phyloP scores from a whole-genome alignment of 2,113 vertebrate species.

The Ophiodon elongatus region DNA sequence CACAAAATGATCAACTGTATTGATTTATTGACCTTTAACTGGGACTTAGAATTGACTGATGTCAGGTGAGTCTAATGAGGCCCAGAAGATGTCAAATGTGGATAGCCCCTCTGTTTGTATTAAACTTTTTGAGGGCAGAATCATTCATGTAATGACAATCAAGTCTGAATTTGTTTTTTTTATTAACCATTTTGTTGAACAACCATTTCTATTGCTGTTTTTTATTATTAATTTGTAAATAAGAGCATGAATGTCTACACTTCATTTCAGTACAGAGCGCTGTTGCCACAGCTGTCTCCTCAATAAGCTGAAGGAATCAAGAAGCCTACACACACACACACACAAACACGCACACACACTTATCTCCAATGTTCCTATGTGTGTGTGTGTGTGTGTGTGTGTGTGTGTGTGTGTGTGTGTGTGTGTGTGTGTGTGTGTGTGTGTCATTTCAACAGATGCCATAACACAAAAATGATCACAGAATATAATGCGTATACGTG shows the following conservation, averaged over 20 bases:
- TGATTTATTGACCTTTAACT: slow-evolving; percentile 14
- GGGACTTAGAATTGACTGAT: neutral
- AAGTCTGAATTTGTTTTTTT: neutral
- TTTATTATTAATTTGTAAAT: neutral
- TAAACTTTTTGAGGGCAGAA: neutral
- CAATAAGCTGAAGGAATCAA: slow-evolving; percentile 22
- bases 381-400: neutral
- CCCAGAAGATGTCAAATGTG: neutral
- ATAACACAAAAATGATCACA: slow-evolving; percentile 23
- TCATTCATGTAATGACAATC: neutral
- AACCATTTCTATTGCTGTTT: neutral
- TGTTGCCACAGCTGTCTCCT: slow-evolving; percentile 41
- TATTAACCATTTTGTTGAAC: neutral
- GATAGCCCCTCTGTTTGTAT: neutral
- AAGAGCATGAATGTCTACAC: slow-evolving; percentile 2
- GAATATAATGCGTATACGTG: neutral
- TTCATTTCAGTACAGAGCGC: slow-evolving; percentile 15
- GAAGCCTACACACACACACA: neutral
- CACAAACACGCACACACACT: neutral
- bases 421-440: neutral
- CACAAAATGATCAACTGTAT: neutral
- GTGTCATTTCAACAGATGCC: slow-evolving; percentile 15
- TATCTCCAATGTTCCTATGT: neutral
- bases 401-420: neutral
- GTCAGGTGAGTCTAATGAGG: neutral